phyloP scores from a whole-genome alignment of 2,888 invertebrate genomes.

The Exephanes ischioxanthus region DNA sequence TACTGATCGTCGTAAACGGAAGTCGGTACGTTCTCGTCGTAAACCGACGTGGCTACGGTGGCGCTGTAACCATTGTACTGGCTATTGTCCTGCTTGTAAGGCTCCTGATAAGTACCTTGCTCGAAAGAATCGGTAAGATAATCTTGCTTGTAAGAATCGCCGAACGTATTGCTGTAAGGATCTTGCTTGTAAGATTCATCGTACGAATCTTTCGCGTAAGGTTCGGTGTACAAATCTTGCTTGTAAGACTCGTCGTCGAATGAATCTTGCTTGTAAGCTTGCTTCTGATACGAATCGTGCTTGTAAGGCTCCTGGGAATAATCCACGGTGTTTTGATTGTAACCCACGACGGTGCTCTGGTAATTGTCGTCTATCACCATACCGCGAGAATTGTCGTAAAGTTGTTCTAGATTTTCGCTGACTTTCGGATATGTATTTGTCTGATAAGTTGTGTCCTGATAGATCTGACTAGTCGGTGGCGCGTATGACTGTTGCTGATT shows the following conservation, averaged over 20 bases:
- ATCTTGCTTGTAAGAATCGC: conserved; percentile 72
- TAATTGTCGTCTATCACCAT: conserved; percentile 77
- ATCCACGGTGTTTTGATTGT: conserved; percentile 52
- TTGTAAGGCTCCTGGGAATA: conserved; percentile 55
- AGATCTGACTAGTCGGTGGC: conserved; percentile 63
- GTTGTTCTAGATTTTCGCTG: conserved; percentile 75
- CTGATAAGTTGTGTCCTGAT: conserved; percentile 74
- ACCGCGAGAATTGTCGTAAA: conserved; percentile 68
- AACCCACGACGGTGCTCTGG: conserved; percentile 73
- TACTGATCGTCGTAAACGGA: conserved; percentile 73
- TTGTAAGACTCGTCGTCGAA: conserved; percentile 46
- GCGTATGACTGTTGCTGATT: conserved; percentile 51
- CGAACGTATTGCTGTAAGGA: conserved; percentile 67
- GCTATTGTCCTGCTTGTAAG: conserved; percentile 70
- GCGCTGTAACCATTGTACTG: conserved; percentile 71
- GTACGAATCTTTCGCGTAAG: conserved; percentile 64
- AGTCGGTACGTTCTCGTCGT: conserved; percentile 71
- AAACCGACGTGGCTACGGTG: conserved; percentile 74
- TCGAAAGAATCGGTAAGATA: conserved; percentile 76
- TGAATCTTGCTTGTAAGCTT: conserved; percentile 67
- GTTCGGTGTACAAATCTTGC: conserved; percentile 56
- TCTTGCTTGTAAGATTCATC: conserved; percentile 70
- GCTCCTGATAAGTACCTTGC: conserved; percentile 79
- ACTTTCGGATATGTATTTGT: conserved; percentile 78
- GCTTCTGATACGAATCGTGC: conserved; percentile 63